A percentile compares a stretch with the other conserved stretches of the same genome.
Evolutionary conservation across 2,797 vertebrate genomes (phyloP).

Genomic region (Enteromius trimaculatus): DNA sequence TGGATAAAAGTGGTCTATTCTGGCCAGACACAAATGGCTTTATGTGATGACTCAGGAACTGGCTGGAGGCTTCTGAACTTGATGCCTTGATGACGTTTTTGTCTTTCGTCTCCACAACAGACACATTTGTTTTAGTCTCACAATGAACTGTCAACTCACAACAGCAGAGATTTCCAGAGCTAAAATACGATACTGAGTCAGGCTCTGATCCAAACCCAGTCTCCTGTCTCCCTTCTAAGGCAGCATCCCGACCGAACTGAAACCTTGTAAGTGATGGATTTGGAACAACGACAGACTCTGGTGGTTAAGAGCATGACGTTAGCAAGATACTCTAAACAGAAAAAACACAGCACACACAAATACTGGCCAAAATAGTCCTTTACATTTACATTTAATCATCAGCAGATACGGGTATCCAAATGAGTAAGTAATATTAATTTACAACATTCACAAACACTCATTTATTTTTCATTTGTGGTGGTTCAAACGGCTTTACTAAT

Average conservation of each 20-base stretch:
- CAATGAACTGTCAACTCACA: slow-evolving; percentile 9
- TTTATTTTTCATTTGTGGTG: not conserved
- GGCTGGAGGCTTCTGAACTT: not conserved
- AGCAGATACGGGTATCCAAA: not conserved
- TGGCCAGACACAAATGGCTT: not conserved
- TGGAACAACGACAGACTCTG: not conserved
- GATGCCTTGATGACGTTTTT: not conserved
- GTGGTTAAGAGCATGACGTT: not conserved
- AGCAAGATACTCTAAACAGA: not conserved
- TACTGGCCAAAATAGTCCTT: not conserved
- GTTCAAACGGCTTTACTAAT: not conserved
- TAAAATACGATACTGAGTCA: not conserved
- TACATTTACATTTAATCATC: not conserved
- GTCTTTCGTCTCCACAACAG: not conserved
- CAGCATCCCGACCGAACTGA: not conserved
- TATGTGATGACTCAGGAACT: slow-evolving; percentile 8
- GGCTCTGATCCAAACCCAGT: slow-evolving; percentile 1
- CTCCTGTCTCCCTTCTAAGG: slow-evolving; percentile 15
- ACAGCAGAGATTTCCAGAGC: slow-evolving; percentile 5
- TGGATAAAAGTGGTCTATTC: slow-evolving; percentile 21
- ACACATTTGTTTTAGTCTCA: slow-evolving; percentile 16
- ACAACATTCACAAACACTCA: too few relatives aligned
- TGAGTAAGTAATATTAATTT: too few relatives aligned
- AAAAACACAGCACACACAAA: not conserved
- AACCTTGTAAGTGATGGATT: slow-evolving; percentile 4